Evolutionary conservation across 2,113 vertebrate genomes (phyloP).

Genomic region (Thalassarche chlororhynchos): DNA sequence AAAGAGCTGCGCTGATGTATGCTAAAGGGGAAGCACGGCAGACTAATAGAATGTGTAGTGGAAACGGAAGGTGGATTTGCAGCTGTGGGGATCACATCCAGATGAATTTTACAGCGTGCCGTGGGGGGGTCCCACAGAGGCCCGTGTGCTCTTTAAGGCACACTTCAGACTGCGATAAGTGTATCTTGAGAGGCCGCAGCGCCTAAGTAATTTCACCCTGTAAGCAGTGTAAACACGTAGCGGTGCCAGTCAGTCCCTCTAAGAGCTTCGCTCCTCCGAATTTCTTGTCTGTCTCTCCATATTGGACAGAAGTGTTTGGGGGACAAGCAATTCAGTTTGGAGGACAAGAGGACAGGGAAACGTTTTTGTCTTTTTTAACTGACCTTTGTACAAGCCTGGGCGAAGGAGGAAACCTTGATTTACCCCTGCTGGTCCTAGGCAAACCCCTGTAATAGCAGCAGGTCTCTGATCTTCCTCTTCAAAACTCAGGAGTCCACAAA

Average conservation of each 20-base stretch:
- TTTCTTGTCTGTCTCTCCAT: background rate
- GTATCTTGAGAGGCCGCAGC: background rate
- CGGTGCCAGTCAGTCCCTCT: background rate
- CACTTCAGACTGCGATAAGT: constrained; percentile 4
- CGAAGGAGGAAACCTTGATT: background rate
- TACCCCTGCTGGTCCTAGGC: background rate
- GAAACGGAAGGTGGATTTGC: background rate
- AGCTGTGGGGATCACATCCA: background rate
- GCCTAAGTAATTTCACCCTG: background rate
- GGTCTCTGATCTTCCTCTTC: background rate
- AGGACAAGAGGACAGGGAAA: background rate
- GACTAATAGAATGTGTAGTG: background rate
- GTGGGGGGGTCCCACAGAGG: background rate
- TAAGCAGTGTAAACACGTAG: background rate
- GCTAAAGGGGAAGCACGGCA: background rate
- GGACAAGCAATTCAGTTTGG: background rate
- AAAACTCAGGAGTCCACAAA: background rate
- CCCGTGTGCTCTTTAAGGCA: background rate
- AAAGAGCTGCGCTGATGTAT: background rate
- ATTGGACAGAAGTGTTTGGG: background rate
- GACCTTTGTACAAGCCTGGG: background rate
- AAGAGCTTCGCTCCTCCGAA: background rate
- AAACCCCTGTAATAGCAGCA: background rate
- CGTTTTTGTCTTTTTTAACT: background rate
- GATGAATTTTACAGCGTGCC: background rate